Conservation (phyloP, 2,888 invertebrate genomes). For the Nomada ruficornis region DNA sequence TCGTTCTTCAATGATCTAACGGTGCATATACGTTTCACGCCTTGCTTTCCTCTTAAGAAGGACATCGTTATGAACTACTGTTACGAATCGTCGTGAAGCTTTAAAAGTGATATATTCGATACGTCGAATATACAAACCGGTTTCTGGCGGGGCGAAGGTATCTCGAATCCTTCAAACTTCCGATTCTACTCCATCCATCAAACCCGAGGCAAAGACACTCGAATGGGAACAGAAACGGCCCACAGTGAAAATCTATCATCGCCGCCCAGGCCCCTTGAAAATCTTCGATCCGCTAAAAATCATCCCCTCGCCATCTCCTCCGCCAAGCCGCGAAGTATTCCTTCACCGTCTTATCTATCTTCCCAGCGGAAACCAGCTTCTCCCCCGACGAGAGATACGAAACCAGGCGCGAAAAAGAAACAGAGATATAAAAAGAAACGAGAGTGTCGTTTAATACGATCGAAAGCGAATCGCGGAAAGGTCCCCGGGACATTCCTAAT, state of each 20-base stretch:
- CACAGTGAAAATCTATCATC: too few species aligned
- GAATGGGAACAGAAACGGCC: too few species aligned
- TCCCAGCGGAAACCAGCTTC: neutral
- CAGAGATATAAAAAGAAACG: neutral
- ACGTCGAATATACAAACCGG: neutral
- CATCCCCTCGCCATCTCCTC: neutral
- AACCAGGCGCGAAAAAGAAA: neutral
- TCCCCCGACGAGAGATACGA: neutral
- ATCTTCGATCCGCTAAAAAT: neutral
- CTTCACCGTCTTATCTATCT: neutral
- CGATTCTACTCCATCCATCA: too few species aligned
- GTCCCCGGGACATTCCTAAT: slow-evolving; percentile 24
- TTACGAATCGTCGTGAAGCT: neutral
- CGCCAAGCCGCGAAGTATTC: too few species aligned
- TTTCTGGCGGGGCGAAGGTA: too few species aligned
- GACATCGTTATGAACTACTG: neutral
- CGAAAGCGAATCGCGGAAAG: neutral
- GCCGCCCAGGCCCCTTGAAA: too few species aligned
- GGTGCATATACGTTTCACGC: neutral
- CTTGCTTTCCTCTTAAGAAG: neutral
- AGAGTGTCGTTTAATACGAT: neutral
- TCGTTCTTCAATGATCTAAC: slow-evolving; percentile 22
- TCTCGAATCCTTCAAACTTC: too few species aligned
- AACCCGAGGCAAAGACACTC: too few species aligned
- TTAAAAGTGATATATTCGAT: neutral